phyloP scores from a whole-genome alignment of 2,888 invertebrate species.

The Cotesia congregata region DNA sequence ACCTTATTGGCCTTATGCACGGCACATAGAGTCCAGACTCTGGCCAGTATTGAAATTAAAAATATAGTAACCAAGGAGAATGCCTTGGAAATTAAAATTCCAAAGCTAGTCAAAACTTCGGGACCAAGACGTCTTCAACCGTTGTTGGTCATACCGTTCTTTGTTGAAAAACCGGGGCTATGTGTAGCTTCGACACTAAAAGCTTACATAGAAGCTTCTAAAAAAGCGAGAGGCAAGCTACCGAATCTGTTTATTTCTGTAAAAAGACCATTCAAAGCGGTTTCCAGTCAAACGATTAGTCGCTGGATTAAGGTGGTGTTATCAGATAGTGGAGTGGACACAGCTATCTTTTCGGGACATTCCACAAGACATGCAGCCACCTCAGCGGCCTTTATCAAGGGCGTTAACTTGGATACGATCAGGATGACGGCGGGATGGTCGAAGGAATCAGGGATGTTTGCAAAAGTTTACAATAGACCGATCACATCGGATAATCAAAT shows the following conservation, averaged over 20 bases:
- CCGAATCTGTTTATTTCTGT: background rate
- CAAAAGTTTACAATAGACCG: conserved; percentile 14
- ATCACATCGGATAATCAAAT: background rate
- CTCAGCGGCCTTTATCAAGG: conserved; percentile 8
- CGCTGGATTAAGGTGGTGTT: conserved; percentile 18
- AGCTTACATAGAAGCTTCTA: conserved; percentile 31
- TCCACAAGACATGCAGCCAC: conserved; percentile 21
- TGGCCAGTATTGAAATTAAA: conserved; percentile 22
- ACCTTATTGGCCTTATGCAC: conserved; percentile 39
- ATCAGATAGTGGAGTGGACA: conserved; percentile 16
- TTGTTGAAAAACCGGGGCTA: conserved; percentile 10
- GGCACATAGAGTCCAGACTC: conserved; percentile 43
- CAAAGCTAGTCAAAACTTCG: conserved; percentile 43
- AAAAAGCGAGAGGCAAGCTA: background rate
- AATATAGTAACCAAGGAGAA: conserved; percentile 27
- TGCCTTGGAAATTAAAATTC: conserved; percentile 41
- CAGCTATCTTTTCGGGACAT: background rate
- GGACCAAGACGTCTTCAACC: conserved; percentile 35
- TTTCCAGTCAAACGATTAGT: conserved; percentile 19
- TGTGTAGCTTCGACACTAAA: conserved; percentile 34
- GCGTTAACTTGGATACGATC: conserved; percentile 4
- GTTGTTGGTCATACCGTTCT: conserved; percentile 30
- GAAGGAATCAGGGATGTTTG: conserved; percentile 2
- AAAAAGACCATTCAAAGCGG: conserved; percentile 1
- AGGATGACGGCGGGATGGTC: conserved; percentile 14